Percentiles rank a stretch among this genome's conserved stretches.
phyloP scores from a whole-genome alignment of 2,113 vertebrate genomes.

The Scytalopus superciliaris region DNA sequence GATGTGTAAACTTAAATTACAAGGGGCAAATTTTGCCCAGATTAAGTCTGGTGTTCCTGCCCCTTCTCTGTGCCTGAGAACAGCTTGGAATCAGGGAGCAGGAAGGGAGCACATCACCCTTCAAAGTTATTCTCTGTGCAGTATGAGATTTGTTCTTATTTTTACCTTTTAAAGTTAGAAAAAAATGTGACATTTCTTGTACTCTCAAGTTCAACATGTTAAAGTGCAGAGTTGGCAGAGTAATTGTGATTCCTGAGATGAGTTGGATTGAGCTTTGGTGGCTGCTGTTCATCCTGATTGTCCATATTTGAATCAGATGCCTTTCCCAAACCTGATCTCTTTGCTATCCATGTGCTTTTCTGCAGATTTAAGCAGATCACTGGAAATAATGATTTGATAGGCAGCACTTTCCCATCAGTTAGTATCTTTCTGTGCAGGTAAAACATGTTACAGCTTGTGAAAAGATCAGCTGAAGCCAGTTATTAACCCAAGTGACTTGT shows the following conservation, averaged over 20 bases:
- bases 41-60: not conserved
- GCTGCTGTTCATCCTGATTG: not conserved
- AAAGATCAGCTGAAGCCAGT: not conserved
- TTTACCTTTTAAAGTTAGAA: not conserved
- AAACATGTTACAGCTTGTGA: not conserved
- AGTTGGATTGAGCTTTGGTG: not conserved
- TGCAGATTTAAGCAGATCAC: rapidly evolving
- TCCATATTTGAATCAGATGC: not conserved
- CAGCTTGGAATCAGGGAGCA: not conserved
- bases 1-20: no score
- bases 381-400: not conserved
- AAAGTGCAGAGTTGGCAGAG: not conserved
- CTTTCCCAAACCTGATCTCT: not conserved
- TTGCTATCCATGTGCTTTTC: not conserved
- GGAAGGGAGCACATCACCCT: not conserved
- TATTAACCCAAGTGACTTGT: not conserved
- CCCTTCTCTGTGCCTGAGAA: not conserved
- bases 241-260: not conserved
- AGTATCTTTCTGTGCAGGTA: not conserved
- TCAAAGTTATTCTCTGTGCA: not conserved
- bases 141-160: rapidly evolving
- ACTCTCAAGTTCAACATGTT: not conserved
- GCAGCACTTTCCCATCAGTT: not conserved
- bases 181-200: not conserved
- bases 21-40: not conserved